Percentiles rank a stretch among this genome's conserved stretches.
Conservation (phyloP, 2,888 invertebrate species). For the Tupiocoris notatus region DNA sequence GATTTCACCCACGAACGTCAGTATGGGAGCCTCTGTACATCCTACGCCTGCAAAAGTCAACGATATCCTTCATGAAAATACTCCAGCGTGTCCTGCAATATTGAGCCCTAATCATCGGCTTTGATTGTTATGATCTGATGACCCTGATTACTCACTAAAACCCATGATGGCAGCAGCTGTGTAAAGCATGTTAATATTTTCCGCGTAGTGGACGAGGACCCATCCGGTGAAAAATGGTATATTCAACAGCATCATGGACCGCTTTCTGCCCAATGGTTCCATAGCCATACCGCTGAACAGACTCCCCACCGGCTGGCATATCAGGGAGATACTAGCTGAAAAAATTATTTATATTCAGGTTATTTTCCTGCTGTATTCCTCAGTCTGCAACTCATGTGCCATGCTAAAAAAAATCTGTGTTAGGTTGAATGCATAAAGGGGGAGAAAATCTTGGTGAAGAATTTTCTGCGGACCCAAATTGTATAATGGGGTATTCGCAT, state of each 20-base stretch:
- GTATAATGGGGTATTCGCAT: too few relatives aligned
- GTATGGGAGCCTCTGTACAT: slow-evolving; percentile 62
- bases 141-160: slow-evolving; percentile 55
- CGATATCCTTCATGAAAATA: background rate
- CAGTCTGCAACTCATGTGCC: too few relatives aligned
- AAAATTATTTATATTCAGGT: too few relatives aligned
- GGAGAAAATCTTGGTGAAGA: too few relatives aligned
- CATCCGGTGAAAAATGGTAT: slow-evolving; percentile 61
- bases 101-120: too few relatives aligned
- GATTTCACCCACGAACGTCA: slow-evolving; percentile 63
- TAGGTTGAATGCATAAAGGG: too few relatives aligned
- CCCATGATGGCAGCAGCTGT: slow-evolving; percentile 59
- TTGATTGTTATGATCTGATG: too few relatives aligned
- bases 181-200: slow-evolving; percentile 57
- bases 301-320: slow-evolving; percentile 62
- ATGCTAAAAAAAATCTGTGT: too few relatives aligned
- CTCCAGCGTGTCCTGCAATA: background rate
- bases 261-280: slow-evolving; percentile 60
- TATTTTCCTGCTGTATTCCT: too few relatives aligned
- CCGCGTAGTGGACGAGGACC: slow-evolving; percentile 59
- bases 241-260: slow-evolving; percentile 60
- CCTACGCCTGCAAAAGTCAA: slow-evolving; percentile 55
- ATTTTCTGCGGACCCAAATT: too few relatives aligned
- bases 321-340: slow-evolving; percentile 60
- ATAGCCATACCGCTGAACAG: slow-evolving; percentile 60